A percentile compares a stretch with the other conserved stretches of the same genome.
These are phyloP conservation scores for Malurus splendens DNA, from an alignment of 2,797 vertebrate genomes.

Conservation along the genomic window DNA sequence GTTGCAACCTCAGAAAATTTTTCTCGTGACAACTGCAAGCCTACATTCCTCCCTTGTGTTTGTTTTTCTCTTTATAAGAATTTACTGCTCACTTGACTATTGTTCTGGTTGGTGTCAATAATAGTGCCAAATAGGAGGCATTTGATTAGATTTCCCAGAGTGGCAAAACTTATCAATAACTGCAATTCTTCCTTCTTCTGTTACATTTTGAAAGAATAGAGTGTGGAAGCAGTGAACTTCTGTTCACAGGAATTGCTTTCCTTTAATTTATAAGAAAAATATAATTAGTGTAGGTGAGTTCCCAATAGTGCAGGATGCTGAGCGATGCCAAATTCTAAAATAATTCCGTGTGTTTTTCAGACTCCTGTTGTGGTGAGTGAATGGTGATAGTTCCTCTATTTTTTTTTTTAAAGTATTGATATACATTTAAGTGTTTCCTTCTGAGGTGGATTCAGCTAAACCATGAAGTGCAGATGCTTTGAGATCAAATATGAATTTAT, in stretches of 20 bases:
- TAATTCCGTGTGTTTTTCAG: not conserved
- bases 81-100: not conserved
- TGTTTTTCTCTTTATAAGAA: not conserved
- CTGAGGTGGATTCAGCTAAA: not conserved
- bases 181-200: not conserved
- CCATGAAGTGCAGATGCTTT: not conserved
- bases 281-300: not conserved
- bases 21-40: not conserved
- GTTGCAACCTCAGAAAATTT: not conserved
- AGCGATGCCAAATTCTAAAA: not conserved
- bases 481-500: not conserved
- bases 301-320: not conserved
- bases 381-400: not conserved
- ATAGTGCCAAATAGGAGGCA: not conserved
- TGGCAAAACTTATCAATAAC: not conserved
- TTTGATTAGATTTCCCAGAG: not conserved
- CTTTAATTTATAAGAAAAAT: not conserved
- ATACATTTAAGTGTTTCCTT: not conserved
- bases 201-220: not conserved
- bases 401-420: not conserved
- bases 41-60: not conserved
- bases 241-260: not conserved
- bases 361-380: not conserved
- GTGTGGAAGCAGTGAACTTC: not conserved
- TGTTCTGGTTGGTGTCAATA: not conserved